phyloP scores from a whole-genome alignment of 1,140 invertebrate species.

The Solenopsis invicta region DNA sequence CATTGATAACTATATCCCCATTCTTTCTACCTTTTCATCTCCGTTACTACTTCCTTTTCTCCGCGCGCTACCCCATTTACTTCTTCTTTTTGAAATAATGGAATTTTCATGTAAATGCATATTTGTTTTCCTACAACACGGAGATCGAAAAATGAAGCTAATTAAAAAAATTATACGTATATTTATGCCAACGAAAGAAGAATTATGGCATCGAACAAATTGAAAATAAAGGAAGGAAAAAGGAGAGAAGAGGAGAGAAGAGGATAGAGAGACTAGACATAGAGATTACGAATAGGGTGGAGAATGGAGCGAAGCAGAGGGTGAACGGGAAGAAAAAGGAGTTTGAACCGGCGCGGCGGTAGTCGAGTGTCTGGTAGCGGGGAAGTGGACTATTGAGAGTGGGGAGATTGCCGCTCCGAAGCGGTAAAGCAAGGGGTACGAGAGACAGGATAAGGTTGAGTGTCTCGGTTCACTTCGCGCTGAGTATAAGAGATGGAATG shows the following conservation, averaged over 20 bases:
- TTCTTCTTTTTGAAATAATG: conserved; percentile 16
- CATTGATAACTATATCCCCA: conserved; percentile 24
- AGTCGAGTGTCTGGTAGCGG: conserved; percentile 31
- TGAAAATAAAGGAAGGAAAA: background rate
- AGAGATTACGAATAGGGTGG: background rate
- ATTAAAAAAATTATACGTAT: conserved; percentile 80
- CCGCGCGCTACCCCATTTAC: background rate
- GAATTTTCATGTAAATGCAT: conserved; percentile 73
- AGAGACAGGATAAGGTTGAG: conserved; percentile 63
- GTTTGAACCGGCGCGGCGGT: background rate
- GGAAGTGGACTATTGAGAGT: conserved; percentile 60
- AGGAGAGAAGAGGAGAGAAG: conserved; percentile 21
- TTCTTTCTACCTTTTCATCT: conserved; percentile 7
- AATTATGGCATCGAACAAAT: conserved; percentile 18
- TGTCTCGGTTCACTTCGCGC: background rate
- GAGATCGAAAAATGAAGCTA: conserved; percentile 81
- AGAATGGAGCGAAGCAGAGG: background rate
- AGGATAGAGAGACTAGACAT: conserved; percentile 19
- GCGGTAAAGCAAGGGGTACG: conserved; percentile 48
- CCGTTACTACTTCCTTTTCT: background rate
- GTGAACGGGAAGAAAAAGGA: conserved; percentile 33
- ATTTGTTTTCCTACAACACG: too few species aligned
- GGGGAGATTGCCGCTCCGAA: conserved; percentile 52
- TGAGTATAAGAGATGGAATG: conserved; percentile 71
- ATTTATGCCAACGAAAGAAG: conserved; percentile 71